These are phyloP conservation scores for Dolomedes plantarius DNA, from an alignment of 2,888 invertebrate species.

Conservation along the genomic window DNA sequence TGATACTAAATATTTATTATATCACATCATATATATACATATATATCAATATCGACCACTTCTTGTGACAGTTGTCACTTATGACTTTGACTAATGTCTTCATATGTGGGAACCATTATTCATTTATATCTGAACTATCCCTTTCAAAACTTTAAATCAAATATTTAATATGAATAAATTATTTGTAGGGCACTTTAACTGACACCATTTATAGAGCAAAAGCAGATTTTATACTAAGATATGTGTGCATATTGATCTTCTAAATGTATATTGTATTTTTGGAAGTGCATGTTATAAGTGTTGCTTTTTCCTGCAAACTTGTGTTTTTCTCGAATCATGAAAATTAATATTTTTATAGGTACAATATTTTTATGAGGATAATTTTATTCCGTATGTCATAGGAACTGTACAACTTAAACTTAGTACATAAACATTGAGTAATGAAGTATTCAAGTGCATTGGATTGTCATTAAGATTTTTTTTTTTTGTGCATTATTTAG, in stretches of 20 bases:
- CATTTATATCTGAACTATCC: not conserved
- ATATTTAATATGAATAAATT: constrained; percentile 2
- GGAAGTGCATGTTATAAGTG: constrained; percentile 13
- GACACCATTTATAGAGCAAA: constrained; percentile 1
- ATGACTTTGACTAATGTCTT: not conserved
- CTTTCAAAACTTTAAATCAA: not conserved
- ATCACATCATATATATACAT: not conserved
- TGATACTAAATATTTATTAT: not conserved
- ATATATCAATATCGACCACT: not conserved
- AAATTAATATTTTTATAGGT: constrained; percentile 30
- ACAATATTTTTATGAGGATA: constrained; percentile 18
- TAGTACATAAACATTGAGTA: not conserved
- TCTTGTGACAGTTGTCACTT: not conserved
- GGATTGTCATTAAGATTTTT: no score
- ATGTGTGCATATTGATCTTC: constrained; percentile 2
- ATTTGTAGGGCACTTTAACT: not conserved
- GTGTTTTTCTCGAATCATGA: constrained; percentile 12
- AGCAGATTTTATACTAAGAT: not conserved
- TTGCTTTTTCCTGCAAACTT: constrained; percentile 24
- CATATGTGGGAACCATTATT: not conserved
- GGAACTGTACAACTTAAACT: constrained; percentile 8
- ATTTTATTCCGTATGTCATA: not conserved
- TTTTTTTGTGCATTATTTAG: not conserved
- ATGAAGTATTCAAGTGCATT: no score
- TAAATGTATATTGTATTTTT: constrained; percentile 22